Evolutionary conservation across 2,113 vertebrate genomes (phyloP).

Genomic region (Tragelaphus scriptus): DNA sequence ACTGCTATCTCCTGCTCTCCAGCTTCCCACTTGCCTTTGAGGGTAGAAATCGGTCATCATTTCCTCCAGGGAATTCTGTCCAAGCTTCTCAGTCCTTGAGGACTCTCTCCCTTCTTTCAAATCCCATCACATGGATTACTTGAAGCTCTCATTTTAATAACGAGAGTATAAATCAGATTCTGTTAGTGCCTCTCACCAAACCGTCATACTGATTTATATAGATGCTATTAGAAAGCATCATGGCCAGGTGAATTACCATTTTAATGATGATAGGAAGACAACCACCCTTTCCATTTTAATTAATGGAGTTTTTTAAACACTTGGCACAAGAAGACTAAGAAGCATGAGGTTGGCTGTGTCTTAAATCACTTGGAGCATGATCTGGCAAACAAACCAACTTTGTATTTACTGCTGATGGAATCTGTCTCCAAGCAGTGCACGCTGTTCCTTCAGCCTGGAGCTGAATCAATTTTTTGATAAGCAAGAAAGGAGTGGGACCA

Average conservation of each 20-base stretch:
- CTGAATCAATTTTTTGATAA: neutral
- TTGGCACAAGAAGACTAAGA: neutral
- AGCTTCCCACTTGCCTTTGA: neutral
- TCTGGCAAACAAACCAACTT: neutral
- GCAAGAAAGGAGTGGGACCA: neutral
- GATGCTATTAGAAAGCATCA: neutral
- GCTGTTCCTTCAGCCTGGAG: neutral
- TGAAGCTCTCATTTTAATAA: neutral
- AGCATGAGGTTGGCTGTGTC: neutral
- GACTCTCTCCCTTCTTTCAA: neutral
- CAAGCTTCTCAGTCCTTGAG: neutral
- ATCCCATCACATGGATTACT: neutral
- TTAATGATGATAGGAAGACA: neutral
- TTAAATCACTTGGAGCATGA: neutral
- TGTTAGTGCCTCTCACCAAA: neutral
- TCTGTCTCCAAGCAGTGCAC: neutral
- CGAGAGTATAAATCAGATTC: neutral
- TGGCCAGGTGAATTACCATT: neutral
- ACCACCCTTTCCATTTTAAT: conserved; percentile 1
- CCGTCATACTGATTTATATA: neutral
- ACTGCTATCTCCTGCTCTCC: neutral
- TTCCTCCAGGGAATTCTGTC: neutral
- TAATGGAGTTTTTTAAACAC: neutral
- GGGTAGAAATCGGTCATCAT: neutral
- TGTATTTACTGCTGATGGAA: neutral